Evolutionary conservation across 2,888 invertebrate genomes (phyloP).

Genomic region (Halictus ligatus): DNA sequence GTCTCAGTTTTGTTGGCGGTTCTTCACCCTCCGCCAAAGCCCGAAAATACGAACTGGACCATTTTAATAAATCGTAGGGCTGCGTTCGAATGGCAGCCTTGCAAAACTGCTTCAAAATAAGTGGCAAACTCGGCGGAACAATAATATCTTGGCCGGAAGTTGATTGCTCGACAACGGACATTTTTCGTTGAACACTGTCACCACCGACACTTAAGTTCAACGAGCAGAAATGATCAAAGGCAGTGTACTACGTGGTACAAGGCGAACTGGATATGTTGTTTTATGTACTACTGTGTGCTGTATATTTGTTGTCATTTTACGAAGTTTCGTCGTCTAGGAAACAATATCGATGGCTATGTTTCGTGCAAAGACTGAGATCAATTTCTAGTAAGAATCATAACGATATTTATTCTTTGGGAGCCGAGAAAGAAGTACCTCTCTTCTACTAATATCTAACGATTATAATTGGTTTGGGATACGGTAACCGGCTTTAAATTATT

Average conservation of each 20-base stretch:
- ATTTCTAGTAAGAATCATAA: constrained; percentile 37
- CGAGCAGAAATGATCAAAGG: constrained; percentile 9
- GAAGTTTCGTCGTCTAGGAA: constrained; percentile 59
- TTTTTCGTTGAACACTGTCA: constrained; percentile 40
- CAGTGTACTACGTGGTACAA: constrained; percentile 5
- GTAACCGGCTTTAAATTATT: too few species aligned
- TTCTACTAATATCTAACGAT: neutral
- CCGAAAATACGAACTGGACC: constrained; percentile 94
- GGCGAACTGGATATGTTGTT: constrained; percentile 13
- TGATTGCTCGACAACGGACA: constrained; percentile 88
- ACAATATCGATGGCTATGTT: constrained; percentile 46
- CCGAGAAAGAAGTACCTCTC: neutral
- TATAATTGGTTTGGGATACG: neutral
- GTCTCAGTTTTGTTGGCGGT: constrained; percentile 92
- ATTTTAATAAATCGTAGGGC: constrained; percentile 92
- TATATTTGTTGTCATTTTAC: constrained; percentile 48
- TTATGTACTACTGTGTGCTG: constrained; percentile 17
- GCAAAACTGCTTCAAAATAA: constrained; percentile 93
- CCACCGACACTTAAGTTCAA: neutral
- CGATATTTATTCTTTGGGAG: neutral
- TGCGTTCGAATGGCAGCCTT: constrained; percentile 97
- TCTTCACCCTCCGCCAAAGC: constrained; percentile 91
- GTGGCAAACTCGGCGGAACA: constrained; percentile 93
- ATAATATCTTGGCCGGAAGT: constrained; percentile 87
- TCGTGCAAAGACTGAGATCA: constrained; percentile 28